Percentiles rank a stretch among this genome's conserved stretches.
phyloP scores from a whole-genome alignment of 2,888 invertebrate species.

The Agrochola macilenta region DNA sequence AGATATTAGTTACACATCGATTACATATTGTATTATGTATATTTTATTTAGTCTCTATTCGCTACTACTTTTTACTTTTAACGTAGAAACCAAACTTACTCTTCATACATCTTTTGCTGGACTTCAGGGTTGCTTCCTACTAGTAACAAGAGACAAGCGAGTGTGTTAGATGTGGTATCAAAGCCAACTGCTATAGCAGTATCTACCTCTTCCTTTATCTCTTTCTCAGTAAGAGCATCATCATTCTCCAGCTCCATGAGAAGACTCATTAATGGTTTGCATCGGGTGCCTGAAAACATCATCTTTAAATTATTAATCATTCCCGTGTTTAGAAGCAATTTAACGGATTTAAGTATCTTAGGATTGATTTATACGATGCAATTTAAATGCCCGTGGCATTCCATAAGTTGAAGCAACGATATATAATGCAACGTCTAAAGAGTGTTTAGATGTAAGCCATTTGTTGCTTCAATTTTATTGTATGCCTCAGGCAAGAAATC shows the following conservation, averaged over 20 bases:
- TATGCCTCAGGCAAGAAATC: too few species aligned
- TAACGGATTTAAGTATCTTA: background rate
- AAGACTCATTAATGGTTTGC: conserved; percentile 54
- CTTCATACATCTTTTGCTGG: conserved; percentile 72
- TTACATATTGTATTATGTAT: background rate
- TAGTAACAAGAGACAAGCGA: conserved; percentile 40
- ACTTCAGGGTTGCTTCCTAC: conserved; percentile 74
- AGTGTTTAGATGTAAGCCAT: too few species aligned
- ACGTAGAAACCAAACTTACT: conserved; percentile 65
- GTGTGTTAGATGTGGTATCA: conserved; percentile 55
- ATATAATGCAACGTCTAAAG: background rate
- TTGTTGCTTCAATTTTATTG: too few species aligned
- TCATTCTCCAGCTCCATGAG: conserved; percentile 48
- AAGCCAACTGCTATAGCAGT: conserved; percentile 65
- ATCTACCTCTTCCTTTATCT: conserved; percentile 70
- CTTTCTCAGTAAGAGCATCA: conserved; percentile 55
- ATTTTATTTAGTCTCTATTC: background rate
- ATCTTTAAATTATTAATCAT: background rate
- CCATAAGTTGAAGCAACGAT: background rate
- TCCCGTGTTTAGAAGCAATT: background rate
- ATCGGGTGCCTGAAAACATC: conserved; percentile 31
- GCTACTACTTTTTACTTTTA: too few species aligned
- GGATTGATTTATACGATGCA: background rate
- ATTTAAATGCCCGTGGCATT: background rate
- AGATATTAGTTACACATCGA: background rate